Evolutionary conservation across 2,888 invertebrate species (phyloP), one percentile per base, ranked within the genome.

Genomic region (Laothoe populi): DNA sequence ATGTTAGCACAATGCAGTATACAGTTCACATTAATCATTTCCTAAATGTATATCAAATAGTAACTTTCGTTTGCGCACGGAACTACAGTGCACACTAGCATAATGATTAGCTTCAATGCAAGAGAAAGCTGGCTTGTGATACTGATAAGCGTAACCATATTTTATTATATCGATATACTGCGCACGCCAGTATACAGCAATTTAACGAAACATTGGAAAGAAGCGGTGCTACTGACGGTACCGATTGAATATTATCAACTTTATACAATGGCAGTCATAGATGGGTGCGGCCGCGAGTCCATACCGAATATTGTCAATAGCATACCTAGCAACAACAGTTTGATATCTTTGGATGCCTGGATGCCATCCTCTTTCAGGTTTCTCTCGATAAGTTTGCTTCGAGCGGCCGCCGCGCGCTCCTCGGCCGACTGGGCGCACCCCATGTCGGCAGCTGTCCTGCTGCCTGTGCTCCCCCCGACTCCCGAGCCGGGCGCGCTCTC

Each of bases 401-500:
- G 96, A 93, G 99, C 99, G 92, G 98, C 96, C 85, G 99, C 99
- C 87, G 98, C 98, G 94, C 99, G 95, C 94, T 99, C 99, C 94
- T 99, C 99, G 81, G 99, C 99, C 94, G 99, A 99, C 96, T 99
- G 98, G 93, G 99, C 98, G 95, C 99, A 99, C 94, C 99, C 99
- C 99, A 99, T 99, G 87, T 88, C 92, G 92, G 93, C 88, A 85
- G 92, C 88, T 89, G 90, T 93, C 87, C 82, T 82, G 84, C 82
- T 80, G 83, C 84, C 87, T 89, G 84, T 84, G 87, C 90, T 88
- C 86, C 90, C 90, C 91, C 87, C 88, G 87, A 89, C 85, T 85
- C 87, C 90, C 91, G 91, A 93, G 91, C 87, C 90, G 88, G 91
- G 93, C 94, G 93, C 92, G 93, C 91, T 93, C 87, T 93, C 93